Evolutionary conservation across 1,140 invertebrate species (phyloP).

Genomic region (Bombus sibiricus): DNA sequence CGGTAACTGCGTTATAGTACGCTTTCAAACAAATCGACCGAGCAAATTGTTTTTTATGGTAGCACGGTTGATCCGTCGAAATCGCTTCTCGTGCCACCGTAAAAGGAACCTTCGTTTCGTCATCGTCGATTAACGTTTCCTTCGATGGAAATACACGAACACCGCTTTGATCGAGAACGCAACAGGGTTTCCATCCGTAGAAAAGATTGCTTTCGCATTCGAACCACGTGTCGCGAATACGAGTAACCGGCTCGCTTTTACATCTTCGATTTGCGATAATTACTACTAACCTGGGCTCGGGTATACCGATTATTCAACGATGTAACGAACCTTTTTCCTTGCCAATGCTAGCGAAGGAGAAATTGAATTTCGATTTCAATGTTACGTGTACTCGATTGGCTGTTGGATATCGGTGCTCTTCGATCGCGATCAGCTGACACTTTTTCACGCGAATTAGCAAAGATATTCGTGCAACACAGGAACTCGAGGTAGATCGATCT

Average conservation of each 20-base stretch:
- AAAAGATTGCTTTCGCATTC: background rate
- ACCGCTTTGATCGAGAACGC: background rate
- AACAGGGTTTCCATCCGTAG: background rate
- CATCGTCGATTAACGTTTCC: background rate
- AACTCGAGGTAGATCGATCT: background rate
- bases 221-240: background rate
- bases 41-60: conserved; percentile 28
- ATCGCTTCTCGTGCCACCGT: background rate
- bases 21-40: conserved; percentile 31
- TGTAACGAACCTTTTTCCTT: background rate
- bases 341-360: background rate
- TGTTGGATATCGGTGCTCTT: too few relatives aligned
- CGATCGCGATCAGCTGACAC: too few relatives aligned
- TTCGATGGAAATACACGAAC: background rate
- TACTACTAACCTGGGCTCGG: too few relatives aligned
- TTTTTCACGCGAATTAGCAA: background rate
- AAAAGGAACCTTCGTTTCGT: background rate
- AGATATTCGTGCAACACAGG: background rate
- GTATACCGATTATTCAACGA: too few relatives aligned
- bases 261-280: too few relatives aligned
- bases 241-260: background rate
- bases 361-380: background rate
- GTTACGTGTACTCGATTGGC: background rate
- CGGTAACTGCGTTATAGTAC: conserved; percentile 3
- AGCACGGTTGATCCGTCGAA: background rate